Evolutionary conservation across 2,797 vertebrate species (phyloP).

Genomic region (Setipinna tenuifilis): DNA sequence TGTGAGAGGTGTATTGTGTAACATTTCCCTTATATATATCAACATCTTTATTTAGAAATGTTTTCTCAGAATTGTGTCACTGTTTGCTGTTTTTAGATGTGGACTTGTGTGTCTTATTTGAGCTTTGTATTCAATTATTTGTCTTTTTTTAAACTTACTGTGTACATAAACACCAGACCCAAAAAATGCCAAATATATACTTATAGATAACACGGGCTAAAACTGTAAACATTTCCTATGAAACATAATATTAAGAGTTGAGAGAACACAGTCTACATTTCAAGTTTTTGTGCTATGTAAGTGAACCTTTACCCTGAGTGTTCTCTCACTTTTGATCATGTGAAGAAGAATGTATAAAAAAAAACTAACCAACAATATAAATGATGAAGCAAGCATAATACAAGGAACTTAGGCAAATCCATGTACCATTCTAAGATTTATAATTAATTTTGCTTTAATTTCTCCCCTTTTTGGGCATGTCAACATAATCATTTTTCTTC

Average conservation of each 20-base stretch:
- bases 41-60: background rate
- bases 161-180: background rate
- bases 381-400: background rate
- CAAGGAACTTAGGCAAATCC: background rate
- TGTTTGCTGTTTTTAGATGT: background rate
- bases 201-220: background rate
- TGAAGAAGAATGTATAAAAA: background rate
- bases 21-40: slow-evolving; percentile 4
- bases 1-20: slow-evolving; percentile 17
- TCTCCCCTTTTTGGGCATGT: background rate
- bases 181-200: slow-evolving; percentile 15
- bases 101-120: background rate
- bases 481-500: background rate
- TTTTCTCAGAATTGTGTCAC: slow-evolving; percentile 13
- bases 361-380: background rate
- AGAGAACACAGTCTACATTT: background rate
- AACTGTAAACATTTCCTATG: background rate
- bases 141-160: background rate
- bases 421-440: background rate
- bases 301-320: background rate
- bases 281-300: background rate
- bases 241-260: background rate
- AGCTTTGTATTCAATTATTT: background rate
- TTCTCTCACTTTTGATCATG: background rate
- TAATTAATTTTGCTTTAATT: background rate